Conservation (phyloP, 2,113 vertebrate species). For the Oreochromis aureus region DNA sequence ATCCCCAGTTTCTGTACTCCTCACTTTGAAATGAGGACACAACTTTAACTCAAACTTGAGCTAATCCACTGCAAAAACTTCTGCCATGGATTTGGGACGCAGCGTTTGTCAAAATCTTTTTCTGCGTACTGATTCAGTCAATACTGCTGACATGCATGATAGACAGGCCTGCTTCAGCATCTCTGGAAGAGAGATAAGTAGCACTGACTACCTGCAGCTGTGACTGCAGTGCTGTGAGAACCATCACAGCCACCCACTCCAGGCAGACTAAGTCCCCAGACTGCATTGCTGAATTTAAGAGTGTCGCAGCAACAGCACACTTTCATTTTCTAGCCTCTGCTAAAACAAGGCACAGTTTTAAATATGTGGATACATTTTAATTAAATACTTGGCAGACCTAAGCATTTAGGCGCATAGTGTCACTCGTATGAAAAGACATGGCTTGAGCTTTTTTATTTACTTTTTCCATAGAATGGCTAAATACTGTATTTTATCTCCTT, state of each 20-base stretch:
- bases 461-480: neutral
- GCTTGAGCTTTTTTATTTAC: neutral
- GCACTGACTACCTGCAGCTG: constrained; percentile 3
- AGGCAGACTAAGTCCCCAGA: neutral
- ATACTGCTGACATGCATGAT: neutral
- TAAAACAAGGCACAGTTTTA: neutral
- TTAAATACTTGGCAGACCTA: neutral
- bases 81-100: neutral
- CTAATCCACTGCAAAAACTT: neutral
- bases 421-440: neutral
- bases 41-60: neutral
- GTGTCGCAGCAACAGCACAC: neutral
- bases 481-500: neutral
- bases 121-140: neutral
- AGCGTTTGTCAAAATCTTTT: neutral
- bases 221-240: neutral
- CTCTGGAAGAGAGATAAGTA: neutral
- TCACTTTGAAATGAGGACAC: neutral
- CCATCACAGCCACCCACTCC: neutral
- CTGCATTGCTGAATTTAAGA: neutral
- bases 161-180: neutral
- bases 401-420: neutral
- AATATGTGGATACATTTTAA: neutral
- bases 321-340: neutral
- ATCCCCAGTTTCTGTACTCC: neutral